phyloP scores from a whole-genome alignment of 2,113 vertebrate genomes.

The Petromus typicus region DNA sequence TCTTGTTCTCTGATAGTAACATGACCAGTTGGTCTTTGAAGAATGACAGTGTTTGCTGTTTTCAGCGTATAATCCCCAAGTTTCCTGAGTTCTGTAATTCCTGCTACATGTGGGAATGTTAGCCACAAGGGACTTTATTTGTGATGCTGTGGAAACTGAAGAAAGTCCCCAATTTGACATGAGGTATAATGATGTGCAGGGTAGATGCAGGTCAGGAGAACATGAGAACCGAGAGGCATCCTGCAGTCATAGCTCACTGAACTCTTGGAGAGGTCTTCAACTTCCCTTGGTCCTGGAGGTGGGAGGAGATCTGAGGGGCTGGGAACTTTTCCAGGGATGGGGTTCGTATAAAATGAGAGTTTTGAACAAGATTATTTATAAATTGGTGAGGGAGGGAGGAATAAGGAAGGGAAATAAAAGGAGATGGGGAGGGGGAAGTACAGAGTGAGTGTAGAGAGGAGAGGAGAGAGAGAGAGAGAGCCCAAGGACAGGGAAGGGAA shows the following conservation, averaged over 20 bases:
- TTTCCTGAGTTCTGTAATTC: not conserved
- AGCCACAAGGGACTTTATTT: not conserved
- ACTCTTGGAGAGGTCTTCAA: not conserved
- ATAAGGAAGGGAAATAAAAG: too few species aligned
- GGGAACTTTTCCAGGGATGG: not conserved
- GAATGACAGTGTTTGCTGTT: not conserved
- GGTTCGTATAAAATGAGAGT: not conserved
- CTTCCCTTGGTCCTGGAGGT: not conserved
- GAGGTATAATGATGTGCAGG: not conserved
- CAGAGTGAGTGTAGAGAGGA: not conserved
- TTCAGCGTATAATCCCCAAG: not conserved
- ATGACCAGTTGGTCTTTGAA: not conserved
- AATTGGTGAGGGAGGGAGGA: not conserved
- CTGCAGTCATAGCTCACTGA: not conserved
- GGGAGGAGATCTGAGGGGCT: not conserved
- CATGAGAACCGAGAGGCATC: not conserved
- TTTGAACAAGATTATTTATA: constrained; percentile 20
- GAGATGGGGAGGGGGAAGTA: not conserved
- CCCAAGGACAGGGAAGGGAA: not conserved
- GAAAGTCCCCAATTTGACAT: not conserved
- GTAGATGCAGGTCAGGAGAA: not conserved
- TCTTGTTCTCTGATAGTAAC: not conserved
- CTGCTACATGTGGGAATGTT: not conserved
- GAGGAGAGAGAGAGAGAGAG: not conserved
- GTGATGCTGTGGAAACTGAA: not conserved